Evolutionary conservation across 2,797 vertebrate genomes (phyloP), one percentile per base, ranked within the genome.

Genomic region (Molossus alvarezi): DNA sequence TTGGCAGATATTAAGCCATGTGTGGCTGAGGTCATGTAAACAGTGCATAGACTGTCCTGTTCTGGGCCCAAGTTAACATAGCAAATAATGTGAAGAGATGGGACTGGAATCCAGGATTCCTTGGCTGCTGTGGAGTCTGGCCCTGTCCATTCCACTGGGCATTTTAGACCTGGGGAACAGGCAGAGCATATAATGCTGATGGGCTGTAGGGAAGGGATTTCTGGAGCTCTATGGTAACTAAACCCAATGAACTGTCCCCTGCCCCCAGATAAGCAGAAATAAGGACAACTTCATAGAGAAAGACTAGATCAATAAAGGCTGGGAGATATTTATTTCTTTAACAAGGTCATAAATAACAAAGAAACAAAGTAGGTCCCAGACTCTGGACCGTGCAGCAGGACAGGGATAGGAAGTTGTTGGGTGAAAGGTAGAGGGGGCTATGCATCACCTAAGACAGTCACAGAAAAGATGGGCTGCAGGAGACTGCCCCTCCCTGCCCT

Each of bases 241-340:
- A 86, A 76, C 76, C 60, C 29, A 85, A 64, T 23, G 11, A 86
- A 80, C 21, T 92, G 17, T 60, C 72, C 45, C 72, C 23, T 84
- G 9, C 6, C n/a, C 83, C 33, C 20, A 60, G 25, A 69, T 87
- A 25, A 91, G 57, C 29, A 94, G 89, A 95, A 96, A 89, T 80
- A 95, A 95, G 45, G 80, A 86, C 71, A 92, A 95, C 11, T 81
- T 76, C 45, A 91, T 6, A 90, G 64, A 95, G 67, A 93, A 91
- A 91, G 57, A 83, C 91, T 81, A 92, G 71, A n/a, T 33, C 15
- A 7, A 85, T 84, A 96, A 7, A 97, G 96, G 97, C 96, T 98
- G 97, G 77, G 97, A 98, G 98, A 97, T 97, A 97, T 98, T 98
- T 98, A 98, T 98, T 98, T 96, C 97, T 84, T 96, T 97, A 98